phyloP scores from a whole-genome alignment of 1,140 invertebrate species.

The Drosophila subobscura region DNA sequence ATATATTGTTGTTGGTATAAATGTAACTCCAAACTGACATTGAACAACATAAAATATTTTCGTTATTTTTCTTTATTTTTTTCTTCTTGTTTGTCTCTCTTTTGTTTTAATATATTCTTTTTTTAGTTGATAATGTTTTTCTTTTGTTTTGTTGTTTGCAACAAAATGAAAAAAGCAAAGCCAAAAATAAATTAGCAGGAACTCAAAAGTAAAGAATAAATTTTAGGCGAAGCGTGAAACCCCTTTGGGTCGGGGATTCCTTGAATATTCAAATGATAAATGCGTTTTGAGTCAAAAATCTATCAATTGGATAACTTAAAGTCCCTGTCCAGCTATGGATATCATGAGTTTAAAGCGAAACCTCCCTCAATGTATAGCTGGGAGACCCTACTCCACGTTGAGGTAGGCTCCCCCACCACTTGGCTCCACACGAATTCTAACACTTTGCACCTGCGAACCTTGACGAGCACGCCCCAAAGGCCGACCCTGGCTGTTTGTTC shows the following conservation, averaged over 20 bases:
- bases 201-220: slow-evolving; percentile 35
- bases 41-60: slow-evolving; percentile 83
- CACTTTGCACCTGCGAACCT: slow-evolving; percentile 72
- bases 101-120: slow-evolving; percentile 28
- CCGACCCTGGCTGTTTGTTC: slow-evolving; percentile 39
- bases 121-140: slow-evolving; percentile 45
- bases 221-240: too few species aligned
- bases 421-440: slow-evolving; percentile 65
- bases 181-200: slow-evolving; percentile 48
- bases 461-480: slow-evolving; percentile 61
- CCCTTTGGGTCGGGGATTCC: too few species aligned
- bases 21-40: slow-evolving; percentile 83
- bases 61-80: slow-evolving; percentile 58
- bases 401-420: slow-evolving; percentile 38
- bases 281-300: too few species aligned
- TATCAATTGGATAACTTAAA: too few species aligned
- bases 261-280: too few species aligned
- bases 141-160: slow-evolving; percentile 48
- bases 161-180: slow-evolving; percentile 61
- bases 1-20: slow-evolving; percentile 50
- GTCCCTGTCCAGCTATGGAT: too few species aligned
- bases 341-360: too few species aligned
- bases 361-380: too few species aligned
- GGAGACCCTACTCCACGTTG: slow-evolving; percentile 19
- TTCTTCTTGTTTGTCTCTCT: slow-evolving; percentile 23